Conservation (phyloP, 2,797 vertebrate genomes). For the Cossypha heuglini region DNA sequence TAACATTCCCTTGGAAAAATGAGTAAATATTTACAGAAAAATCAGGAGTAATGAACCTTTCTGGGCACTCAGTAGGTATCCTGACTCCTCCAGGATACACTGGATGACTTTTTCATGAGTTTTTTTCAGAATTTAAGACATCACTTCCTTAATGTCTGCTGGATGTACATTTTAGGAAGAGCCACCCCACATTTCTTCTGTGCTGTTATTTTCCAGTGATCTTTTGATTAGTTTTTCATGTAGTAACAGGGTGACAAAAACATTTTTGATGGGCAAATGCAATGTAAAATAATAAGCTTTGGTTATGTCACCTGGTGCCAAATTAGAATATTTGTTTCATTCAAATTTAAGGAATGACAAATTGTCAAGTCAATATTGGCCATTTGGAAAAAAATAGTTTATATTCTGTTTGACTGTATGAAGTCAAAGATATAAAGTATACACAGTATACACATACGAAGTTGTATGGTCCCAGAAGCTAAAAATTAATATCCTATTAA, state of each 20-base stretch:
- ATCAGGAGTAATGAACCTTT: neutral
- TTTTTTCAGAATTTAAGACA: neutral
- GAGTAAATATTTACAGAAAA: neutral
- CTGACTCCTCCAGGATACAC: neutral
- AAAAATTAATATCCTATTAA: neutral
- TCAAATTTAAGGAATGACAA: neutral
- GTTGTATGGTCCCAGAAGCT: neutral
- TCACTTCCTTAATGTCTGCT: neutral
- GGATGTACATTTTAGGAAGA: neutral
- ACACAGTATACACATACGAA: neutral
- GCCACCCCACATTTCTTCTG: neutral
- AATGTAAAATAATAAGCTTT: neutral
- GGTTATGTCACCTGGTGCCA: accelerated
- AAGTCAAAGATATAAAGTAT: neutral
- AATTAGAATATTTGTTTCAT: neutral
- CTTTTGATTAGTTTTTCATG: neutral
- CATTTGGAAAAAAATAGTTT: neutral
- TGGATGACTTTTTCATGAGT: neutral
- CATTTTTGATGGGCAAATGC: neutral
- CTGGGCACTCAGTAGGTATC: neutral
- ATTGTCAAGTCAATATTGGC: neutral
- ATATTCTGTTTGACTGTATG: neutral
- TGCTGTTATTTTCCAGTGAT: neutral
- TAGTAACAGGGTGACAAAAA: neutral
- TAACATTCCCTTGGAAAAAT: neutral